Conservation (phyloP, 2,888 invertebrate species). For the Caenorhabditis sp. region DNA sequence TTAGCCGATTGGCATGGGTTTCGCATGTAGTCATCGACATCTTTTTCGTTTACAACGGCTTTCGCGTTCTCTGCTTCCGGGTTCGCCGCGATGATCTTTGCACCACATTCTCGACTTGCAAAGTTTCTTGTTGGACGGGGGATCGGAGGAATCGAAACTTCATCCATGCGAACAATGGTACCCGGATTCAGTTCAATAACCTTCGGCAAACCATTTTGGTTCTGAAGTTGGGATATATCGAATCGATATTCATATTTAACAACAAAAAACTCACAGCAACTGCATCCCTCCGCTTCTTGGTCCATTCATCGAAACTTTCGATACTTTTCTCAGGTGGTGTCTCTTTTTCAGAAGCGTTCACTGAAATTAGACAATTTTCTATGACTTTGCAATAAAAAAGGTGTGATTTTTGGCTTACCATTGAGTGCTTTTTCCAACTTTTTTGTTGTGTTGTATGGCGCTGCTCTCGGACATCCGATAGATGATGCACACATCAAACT, state of each 20-base stretch:
- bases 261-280: slow-evolving; percentile 27
- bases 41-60: slow-evolving; percentile 88
- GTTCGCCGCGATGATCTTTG: slow-evolving; percentile 95
- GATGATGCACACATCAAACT: slow-evolving; percentile 9
- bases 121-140: slow-evolving; percentile 67
- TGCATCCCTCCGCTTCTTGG: slow-evolving; percentile 59
- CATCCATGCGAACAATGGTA: slow-evolving; percentile 26
- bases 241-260: not conserved
- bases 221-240: slow-evolving; percentile 20
- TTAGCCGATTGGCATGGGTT: slow-evolving; percentile 91
- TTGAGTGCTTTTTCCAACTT: slow-evolving; percentile 22
- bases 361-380: slow-evolving; percentile 13
- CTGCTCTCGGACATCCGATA: slow-evolving; percentile 35
- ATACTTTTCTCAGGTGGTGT: slow-evolving; percentile 44
- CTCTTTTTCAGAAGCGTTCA: slow-evolving; percentile 45
- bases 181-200: slow-evolving; percentile 5
- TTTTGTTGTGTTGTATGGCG: slow-evolving; percentile 45
- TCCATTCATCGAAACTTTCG: slow-evolving; percentile 67
- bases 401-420: too few species aligned
- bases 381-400: too few species aligned
- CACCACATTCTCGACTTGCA: slow-evolving; percentile 97
- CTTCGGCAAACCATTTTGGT: slow-evolving; percentile 39
- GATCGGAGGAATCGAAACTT: slow-evolving; percentile 26
- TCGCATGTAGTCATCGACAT: slow-evolving; percentile 94
- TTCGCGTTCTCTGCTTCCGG: slow-evolving; percentile 90